Base-by-base conservation (phyloP, 2,113 vertebrate genomes). In the Neomonachus schauinslandi region DNA sequence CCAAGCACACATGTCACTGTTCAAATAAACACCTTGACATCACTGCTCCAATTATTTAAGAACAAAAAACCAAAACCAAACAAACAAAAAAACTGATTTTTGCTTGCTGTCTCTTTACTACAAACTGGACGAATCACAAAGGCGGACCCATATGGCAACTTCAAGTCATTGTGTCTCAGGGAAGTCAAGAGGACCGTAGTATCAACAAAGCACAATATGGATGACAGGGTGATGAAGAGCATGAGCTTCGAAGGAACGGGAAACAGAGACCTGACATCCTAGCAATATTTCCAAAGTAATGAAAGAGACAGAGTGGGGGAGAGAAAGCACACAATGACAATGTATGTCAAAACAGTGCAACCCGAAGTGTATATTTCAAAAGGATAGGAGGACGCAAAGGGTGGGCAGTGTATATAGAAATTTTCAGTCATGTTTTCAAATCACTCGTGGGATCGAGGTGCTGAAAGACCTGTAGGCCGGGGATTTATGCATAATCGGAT, bases 401-500 rank as follows among this genome's bases (percentile, higher is more conserved):
- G 76, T 96, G 98, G 97, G 98, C 94, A 87, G 88, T 97, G 85
- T 97, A 96, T 98, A 96, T 87, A 99, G 97, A 98, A 87, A 98
- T 97, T 95, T 98, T 98, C 98, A 98, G 98, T 98, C 95, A 94
- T 98, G 98, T 99, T 98, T 99, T 98, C 98, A 98, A 98, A 98
- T 98, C 98, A 98, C 98, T 99, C 97, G 89, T 65, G 97, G 97
- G 98, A 98, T 98, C 98, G 98, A 98, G 98, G 98, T 98, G 98
- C 98, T 99, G 98, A 99, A 99, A 99, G 98, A 96, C 97, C 98
- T 98, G 98, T 96, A 98, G 99, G 97, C 98, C 92, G 87, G 98
- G 98, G 98, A 98, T 98, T 99, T 98, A 98, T 98, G 98, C 98
- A 98, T 99, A 99, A 99, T 98, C 76, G 97, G 98, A 98, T 98